A percentile compares a stretch with the other conserved stretches of the same genome.
Conservation (phyloP, 2,888 invertebrate genomes). For the Philaethria dido region DNA sequence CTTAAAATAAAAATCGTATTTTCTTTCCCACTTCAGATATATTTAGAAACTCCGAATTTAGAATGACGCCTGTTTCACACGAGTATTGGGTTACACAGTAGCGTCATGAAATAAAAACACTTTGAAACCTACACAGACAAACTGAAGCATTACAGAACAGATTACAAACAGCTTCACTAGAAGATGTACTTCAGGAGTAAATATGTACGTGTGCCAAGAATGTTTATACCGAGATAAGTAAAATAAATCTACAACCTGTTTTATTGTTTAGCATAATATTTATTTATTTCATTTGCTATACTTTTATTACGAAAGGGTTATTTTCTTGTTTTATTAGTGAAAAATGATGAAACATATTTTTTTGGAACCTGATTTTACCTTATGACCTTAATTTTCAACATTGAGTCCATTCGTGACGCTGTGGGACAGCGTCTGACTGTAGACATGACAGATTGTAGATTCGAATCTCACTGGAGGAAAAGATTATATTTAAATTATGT, state of each 20-base stretch:
- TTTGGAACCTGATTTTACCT: too few species aligned
- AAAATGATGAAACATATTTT: neutral
- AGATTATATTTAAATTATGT: too few species aligned
- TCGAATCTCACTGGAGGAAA: too few species aligned
- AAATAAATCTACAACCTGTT: conserved; percentile 4
- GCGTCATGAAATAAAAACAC: neutral
- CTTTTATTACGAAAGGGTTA: neutral
- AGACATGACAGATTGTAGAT: too few species aligned
- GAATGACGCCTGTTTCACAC: neutral
- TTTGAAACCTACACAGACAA: neutral
- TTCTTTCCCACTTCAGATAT: neutral
- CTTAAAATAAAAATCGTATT: too few species aligned
- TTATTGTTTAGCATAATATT: conserved; percentile 13
- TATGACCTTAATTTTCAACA: too few species aligned
- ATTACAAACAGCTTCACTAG: conserved; percentile 22
- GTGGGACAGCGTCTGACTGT: too few species aligned
- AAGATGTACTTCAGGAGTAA: conserved; percentile 20
- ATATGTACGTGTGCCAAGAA: conserved; percentile 23
- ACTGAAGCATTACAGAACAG: conserved; percentile 21
- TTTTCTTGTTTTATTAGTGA: neutral
- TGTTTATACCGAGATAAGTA: conserved; percentile 16
- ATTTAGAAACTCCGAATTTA: neutral
- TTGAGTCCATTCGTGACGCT: too few species aligned
- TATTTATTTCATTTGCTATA: neutral
- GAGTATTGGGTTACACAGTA: neutral